Evolutionary conservation across 2,113 vertebrate genomes (phyloP), one percentile per base, ranked within the genome.

Genomic region (Pituophis catenifer): DNA sequence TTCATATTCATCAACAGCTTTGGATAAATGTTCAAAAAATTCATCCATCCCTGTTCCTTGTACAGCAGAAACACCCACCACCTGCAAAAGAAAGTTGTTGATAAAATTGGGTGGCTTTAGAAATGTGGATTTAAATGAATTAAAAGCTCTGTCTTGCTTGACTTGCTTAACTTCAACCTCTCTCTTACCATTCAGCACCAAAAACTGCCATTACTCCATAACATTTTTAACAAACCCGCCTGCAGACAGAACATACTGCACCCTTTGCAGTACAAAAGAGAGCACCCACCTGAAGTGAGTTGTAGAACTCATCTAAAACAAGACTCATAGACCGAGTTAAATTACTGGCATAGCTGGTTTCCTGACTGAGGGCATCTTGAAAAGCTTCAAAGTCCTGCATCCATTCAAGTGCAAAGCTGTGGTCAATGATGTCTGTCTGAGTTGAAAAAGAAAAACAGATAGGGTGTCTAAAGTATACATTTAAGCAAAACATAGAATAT

Each of bases 321-420:
- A 99, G 98, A 94, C 99, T 99, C 99, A 99, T 99, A 86, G 99
- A 99, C 89, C 99, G 99, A 1, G 99, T 99, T 97, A 99, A 97
- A 97, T 99, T 99, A 95, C 99, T 99, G 95, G 98, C 98, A 0
- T 99, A 99, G 0, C 98, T 98, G 0, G 98, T 98, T 95, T 99
- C 99, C 95, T 99, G 99, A 97, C 98, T 99, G 95, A 99, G 97
- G 17, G 99, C 99, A 26, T 99, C 99, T 95, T 99, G 99, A 95
- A 99, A 99, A 53, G 97, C 97, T 96, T 99, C 99, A 5, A 99
- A 99, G 97, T 99, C 99, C 94, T 99, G 98, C 99, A 99, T 99
- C 99, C 99, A 99, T 94, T 99, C 99, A 95, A 99, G 98, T 0
- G 99, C 99, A 57, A 99, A 99, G 95, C 98, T 98, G 97, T 99